These are phyloP conservation scores for Pasiphila rectangulata DNA, from an alignment of 2,888 invertebrate genomes.

Conservation along the genomic window DNA sequence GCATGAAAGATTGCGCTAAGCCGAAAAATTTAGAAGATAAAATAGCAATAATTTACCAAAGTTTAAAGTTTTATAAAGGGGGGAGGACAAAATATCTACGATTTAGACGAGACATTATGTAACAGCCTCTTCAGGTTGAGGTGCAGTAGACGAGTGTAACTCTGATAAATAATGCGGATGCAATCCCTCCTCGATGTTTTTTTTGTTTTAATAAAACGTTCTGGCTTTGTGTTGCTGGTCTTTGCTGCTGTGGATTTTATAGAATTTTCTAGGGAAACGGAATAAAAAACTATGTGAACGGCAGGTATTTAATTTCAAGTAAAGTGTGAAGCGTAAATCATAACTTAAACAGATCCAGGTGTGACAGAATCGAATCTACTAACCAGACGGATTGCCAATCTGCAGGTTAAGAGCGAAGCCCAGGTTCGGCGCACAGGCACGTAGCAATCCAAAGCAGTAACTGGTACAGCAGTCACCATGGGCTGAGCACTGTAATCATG, in stretches of 20 bases:
- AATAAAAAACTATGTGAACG: background rate
- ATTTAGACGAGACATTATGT: background rate
- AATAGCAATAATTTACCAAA: constrained; percentile 2
- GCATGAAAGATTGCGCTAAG: constrained; percentile 2
- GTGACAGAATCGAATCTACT: background rate
- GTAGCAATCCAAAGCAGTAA: constrained; percentile 16
- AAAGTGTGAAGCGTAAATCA: background rate
- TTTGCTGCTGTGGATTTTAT: no score
- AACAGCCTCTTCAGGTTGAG: no score
- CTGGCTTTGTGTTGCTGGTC: no score
- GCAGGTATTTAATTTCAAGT: constrained; percentile 2
- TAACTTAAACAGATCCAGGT: background rate
- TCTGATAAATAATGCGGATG: no score
- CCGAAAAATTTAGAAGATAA: constrained; percentile 8
- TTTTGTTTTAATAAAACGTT: no score
- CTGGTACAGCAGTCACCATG: constrained; percentile 30
- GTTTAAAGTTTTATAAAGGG: background rate
- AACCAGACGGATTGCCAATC: constrained; percentile 21
- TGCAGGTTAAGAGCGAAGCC: constrained; percentile 23
- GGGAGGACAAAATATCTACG: constrained; percentile 3
- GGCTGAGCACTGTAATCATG: constrained; percentile 28
- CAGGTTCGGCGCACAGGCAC: constrained; percentile 19
- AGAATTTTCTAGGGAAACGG: background rate
- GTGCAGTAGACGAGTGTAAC: no score
- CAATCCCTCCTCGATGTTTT: no score